Evolutionary conservation across 2,113 vertebrate species (phyloP).

Genomic region (Fukomys damarensis): DNA sequence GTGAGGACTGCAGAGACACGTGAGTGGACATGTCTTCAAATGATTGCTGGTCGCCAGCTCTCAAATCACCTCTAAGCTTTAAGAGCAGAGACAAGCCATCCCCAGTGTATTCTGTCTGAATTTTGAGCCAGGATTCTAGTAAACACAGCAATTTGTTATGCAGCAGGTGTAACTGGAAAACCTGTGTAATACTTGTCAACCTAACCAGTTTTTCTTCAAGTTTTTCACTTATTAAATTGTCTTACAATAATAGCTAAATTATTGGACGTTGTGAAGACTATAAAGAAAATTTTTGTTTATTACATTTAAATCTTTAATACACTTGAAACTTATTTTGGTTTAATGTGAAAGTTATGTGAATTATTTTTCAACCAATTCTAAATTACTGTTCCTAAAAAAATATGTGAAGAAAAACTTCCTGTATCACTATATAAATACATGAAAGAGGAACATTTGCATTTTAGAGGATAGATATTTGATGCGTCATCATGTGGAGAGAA

Average conservation of each 20-base stretch:
- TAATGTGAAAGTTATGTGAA: background rate
- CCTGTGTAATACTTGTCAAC: background rate
- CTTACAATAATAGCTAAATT: background rate
- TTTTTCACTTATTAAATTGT: background rate
- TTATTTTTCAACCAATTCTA: background rate
- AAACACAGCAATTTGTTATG: background rate
- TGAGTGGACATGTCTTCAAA: background rate
- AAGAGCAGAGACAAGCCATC: background rate
- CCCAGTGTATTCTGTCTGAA: background rate
- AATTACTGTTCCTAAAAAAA: background rate
- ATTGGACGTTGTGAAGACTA: background rate
- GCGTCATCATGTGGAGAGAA: background rate
- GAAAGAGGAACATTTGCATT: background rate
- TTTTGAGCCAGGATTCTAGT: background rate
- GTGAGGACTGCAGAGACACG: background rate
- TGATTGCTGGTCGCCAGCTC: background rate
- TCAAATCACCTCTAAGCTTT: background rate
- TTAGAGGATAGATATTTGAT: background rate
- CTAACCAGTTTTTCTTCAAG: background rate
- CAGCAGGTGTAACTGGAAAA: background rate
- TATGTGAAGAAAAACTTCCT: background rate
- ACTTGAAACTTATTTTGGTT: slow-evolving; percentile 9
- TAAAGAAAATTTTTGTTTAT: background rate
- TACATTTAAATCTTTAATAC: background rate
- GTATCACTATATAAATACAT: background rate